Evolutionary conservation across 2,113 vertebrate genomes (phyloP).

Genomic region (Verasper variegatus): DNA sequence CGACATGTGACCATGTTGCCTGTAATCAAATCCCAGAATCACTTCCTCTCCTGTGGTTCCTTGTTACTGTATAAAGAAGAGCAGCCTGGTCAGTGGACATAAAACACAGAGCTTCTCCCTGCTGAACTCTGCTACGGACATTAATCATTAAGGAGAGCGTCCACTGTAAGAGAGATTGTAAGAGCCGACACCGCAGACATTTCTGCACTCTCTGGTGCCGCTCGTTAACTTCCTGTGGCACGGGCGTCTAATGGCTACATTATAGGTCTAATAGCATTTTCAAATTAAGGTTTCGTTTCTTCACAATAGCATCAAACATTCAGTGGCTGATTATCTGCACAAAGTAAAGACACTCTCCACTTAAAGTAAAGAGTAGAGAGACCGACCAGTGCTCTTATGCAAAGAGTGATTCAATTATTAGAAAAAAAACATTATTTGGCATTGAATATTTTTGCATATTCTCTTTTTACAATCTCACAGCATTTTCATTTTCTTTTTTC

Average conservation of each 20-base stretch:
- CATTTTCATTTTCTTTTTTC: background rate
- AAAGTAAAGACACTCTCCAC: constrained; percentile 5
- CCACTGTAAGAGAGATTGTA: constrained; percentile 27
- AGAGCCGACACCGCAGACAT: constrained; percentile 44
- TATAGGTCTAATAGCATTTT: constrained; percentile 18
- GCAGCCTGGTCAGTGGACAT: constrained; percentile 22
- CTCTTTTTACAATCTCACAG: too few species aligned
- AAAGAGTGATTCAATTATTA: background rate
- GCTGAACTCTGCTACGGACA: constrained; percentile 36
- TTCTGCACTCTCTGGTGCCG: constrained; percentile 33
- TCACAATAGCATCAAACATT: constrained; percentile 12
- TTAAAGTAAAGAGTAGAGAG: background rate
- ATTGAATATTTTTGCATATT: background rate
- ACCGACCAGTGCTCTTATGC: background rate
- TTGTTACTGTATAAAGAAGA: constrained; percentile 10
- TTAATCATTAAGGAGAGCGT: constrained; percentile 63
- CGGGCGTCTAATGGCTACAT: constrained; percentile 50
- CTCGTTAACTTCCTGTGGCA: constrained; percentile 50
- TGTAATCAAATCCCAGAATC: background rate
- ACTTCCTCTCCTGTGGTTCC: constrained; percentile 5
- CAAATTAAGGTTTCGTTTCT: constrained; percentile 17
- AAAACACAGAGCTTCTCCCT: constrained; percentile 34
- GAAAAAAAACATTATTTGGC: background rate
- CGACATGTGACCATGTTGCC: background rate
- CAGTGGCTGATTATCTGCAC: constrained; percentile 25